Evolutionary conservation across 2,113 vertebrate species (phyloP).

Genomic region (human (Homo sapiens)): GRCh38 chr15:31245001-31245500

Average conservation of each 20-base stretch:
- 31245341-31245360: neutral
- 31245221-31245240: neutral
- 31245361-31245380: neutral
- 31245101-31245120: neutral
- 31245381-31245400: neutral
- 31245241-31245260: neutral
- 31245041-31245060: neutral
- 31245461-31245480: too few species aligned
- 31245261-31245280: neutral
- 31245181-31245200: neutral
- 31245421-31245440: accelerated
- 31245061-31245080: neutral
- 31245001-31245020: neutral
- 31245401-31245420: neutral
- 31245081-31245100: neutral
- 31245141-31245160: neutral
- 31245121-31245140: neutral
- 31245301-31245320: neutral
- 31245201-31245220: neutral
- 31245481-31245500: neutral
- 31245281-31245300: neutral
- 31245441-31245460: neutral
- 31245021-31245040: neutral
- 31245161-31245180: neutral
- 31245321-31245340: neutral